A percentile compares a stretch with the other conserved stretches of the same genome.
Conservation (phyloP, 2,888 invertebrate species). For the Tyria jacobaeae region DNA sequence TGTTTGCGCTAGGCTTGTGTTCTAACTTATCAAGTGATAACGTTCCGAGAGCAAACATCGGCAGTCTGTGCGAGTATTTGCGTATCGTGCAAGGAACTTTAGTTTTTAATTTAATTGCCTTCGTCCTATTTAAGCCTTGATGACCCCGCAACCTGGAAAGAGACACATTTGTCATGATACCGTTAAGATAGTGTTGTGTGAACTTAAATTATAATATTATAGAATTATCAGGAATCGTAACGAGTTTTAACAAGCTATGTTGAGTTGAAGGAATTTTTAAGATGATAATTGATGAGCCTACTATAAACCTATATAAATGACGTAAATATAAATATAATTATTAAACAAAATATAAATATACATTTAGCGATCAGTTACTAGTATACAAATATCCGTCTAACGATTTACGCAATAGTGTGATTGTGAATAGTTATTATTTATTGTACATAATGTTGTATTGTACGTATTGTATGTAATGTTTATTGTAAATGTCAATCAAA, state of each 20-base stretch:
- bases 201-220: slow-evolving; percentile 40
- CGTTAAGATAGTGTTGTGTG: slow-evolving; percentile 56
- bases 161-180: slow-evolving; percentile 64
- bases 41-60: slow-evolving; percentile 80
- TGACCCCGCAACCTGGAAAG: slow-evolving; percentile 73
- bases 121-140: slow-evolving; percentile 61
- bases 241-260: no score
- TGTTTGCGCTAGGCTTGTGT: slow-evolving; percentile 83
- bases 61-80: slow-evolving; percentile 81
- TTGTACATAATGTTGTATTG: no score
- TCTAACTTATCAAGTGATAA: slow-evolving; percentile 85
- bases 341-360: not conserved
- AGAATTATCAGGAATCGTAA: slow-evolving; percentile 19
- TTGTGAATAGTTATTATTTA: no score
- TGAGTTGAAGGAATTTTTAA: not conserved
- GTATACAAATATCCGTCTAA: no score
- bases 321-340: not conserved
- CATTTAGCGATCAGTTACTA: no score
- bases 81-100: slow-evolving; percentile 78
- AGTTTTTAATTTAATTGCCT: slow-evolving; percentile 71
- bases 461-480: no score
- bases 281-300: not conserved
- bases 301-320: not conserved
- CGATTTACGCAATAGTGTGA: no score
- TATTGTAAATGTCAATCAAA: no score